Base-by-base conservation (phyloP, 2,113 vertebrate genomes). In the Ranitomeya imitator region DNA sequence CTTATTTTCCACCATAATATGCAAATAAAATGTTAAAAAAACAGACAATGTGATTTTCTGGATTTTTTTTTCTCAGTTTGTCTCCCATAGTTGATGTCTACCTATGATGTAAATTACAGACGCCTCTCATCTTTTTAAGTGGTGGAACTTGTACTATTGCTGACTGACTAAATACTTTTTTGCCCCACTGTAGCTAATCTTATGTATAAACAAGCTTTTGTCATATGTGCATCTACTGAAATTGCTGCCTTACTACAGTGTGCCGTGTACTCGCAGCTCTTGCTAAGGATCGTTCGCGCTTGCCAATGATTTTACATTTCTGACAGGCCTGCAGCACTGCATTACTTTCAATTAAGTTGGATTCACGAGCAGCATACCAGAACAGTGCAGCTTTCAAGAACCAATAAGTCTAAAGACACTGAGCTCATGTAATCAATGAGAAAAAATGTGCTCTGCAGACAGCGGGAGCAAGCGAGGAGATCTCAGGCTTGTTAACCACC, bases 291-390 rank as follows among this genome's bases (percentile, higher is more conserved):
- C 60, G 54, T 57, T 78, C 15, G 13, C 9, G 52, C 82, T 61
- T 90, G 90, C 90, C 90, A 92, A 92, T 92, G 90, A 92, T 92
- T 93, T 92, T 93, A 89, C 89, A 79, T 85, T 89, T 92, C 90
- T 89, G 88, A 92, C 90, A 90, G 90, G 89, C 90, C 85, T 55
- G 74, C 74, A 85, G 65, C 74, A 86, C 90, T 92, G 89, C 69
- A 79, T 89, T 90, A 57, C 88, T 90, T 91, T 91, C 92, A 93
- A 93, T 93, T 93, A 93, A 91, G 92, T 60, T 0, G 61, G 87
- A 90, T 93, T 90, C 91, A 86, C 85, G 90, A 91, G 92, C 89
- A 90, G 90, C 76, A 90, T 21, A 37, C 89, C 86, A 86, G 87
- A 86, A 61, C 86, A 91, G 83, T 65, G 86, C 86, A 91, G 90